Evolutionary conservation across 2,113 vertebrate species (phyloP).

Genomic region (Synodontis membranacea): DNA sequence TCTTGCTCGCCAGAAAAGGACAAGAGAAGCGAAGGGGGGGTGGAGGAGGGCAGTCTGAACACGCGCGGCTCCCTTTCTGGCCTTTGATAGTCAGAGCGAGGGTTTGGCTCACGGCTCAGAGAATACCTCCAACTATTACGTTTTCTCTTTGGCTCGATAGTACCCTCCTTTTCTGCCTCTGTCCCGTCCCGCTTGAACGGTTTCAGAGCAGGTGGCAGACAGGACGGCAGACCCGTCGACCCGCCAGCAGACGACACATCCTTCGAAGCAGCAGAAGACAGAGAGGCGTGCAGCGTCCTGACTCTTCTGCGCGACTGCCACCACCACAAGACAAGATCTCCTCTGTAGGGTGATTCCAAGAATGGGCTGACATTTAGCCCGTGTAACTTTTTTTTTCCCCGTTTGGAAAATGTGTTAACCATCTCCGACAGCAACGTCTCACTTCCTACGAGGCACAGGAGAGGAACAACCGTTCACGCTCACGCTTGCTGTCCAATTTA

Average conservation of each 20-base stretch:
- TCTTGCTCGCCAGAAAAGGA: constrained; percentile 31
- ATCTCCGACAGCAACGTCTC: neutral
- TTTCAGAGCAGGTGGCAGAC: neutral
- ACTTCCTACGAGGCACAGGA: too few relatives aligned
- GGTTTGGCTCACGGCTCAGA: constrained; percentile 8
- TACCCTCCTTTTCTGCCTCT: neutral
- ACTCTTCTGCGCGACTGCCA: neutral
- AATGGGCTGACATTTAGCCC: neutral
- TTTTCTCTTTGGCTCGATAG: neutral
- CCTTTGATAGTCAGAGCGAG: constrained; percentile 49
- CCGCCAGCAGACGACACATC: neutral
- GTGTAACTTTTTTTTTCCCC: neutral
- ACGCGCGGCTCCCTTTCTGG: constrained; percentile 11
- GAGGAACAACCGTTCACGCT: too few relatives aligned
- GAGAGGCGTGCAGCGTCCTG: neutral
- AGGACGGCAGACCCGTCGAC: neutral
- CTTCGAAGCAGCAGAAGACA: neutral
- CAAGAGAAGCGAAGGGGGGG: neutral
- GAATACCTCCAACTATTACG: constrained; percentile 34
- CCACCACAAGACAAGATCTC: neutral
- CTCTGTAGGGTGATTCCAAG: neutral
- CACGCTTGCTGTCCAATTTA: too few relatives aligned
- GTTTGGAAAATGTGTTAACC: neutral
- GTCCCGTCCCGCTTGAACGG: neutral
- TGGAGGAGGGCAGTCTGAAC: neutral